Evolutionary conservation across 2,797 vertebrate species (phyloP), one percentile per base, ranked within the genome.

Genomic region (Rhodeus uyekii): DNA sequence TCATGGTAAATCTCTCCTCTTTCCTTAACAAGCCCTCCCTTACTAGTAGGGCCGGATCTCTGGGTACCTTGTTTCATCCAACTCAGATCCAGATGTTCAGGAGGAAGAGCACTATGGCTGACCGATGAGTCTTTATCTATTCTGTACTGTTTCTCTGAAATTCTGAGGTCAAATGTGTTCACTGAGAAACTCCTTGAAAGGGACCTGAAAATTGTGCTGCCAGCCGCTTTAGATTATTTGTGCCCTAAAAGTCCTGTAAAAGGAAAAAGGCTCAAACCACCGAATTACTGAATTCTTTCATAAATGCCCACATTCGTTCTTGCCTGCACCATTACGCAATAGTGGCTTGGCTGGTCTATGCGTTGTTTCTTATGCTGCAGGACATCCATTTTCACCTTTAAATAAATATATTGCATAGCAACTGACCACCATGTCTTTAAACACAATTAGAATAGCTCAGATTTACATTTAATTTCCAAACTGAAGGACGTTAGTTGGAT

Each of bases 211-310:
- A 81, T 76, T 68, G 75, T 18, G 18, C 72, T 76, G 44, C 64
- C 93, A 94, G 92, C 90, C 92, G 92, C 91, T 94, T 94, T 92
- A 87, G 91, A 94, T 95, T 93, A 93, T 92, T 90, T 90, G 87
- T 91, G 91, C 93, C 92, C 92, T 91, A 92, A 93, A 92, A 93
- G 92, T 90, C 91, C 92, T 90, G 91, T 93, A 85, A 89, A 89
- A 87, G 88, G 91, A 88, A 90, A 19, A 89, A 92, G 90, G 91
- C 90, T 92, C 90, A 94, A 94, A 93, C 93, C 93, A 89, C 93
- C 92, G 92, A 94, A 92, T 92, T 80, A 93, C 89, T 89, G 89
- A 93, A 94, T 93, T 94, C 90, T 91, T 94, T 92, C 89, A 92
- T 92, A 92, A 94, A 92, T 89, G 90, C 83, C 88, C 84, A 76